A percentile compares a stretch with the other conserved stretches of the same genome.
These are phyloP conservation scores for Vollenhovia emeryi DNA, from an alignment of 1,140 invertebrate species.

Conservation along the genomic window DNA sequence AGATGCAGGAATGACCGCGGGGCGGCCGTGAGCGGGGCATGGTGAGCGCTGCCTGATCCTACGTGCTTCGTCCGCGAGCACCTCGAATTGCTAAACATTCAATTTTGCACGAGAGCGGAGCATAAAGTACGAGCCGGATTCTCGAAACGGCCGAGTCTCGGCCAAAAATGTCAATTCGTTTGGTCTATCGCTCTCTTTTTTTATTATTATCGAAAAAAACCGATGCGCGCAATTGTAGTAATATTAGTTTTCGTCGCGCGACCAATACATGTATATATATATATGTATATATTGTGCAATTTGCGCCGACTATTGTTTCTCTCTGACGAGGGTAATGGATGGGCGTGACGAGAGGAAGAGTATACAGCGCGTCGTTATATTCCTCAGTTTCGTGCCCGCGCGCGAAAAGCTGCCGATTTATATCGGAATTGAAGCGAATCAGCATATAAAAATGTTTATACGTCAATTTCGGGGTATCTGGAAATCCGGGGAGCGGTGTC, in stretches of 20 bases:
- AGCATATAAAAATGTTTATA: slow-evolving; percentile 39
- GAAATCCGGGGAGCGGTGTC: slow-evolving; percentile 11
- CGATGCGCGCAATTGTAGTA: not conserved
- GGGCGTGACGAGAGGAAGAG: not conserved
- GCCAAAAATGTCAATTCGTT: slow-evolving; percentile 37
- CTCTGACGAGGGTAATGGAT: slow-evolving; percentile 41
- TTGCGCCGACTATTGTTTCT: slow-evolving; percentile 23
- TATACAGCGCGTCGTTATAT: not conserved
- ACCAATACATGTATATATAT: too few relatives aligned
- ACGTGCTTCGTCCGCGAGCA: not conserved
- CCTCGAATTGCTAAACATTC: slow-evolving; percentile 39
- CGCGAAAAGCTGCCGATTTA: slow-evolving; percentile 34
- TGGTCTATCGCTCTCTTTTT: not conserved
- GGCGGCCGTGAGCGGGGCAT: not conserved
- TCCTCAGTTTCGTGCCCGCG: not conserved
- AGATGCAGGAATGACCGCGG: slow-evolving; percentile 17
- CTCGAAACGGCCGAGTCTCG: not conserved
- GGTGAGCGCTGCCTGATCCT: not conserved
- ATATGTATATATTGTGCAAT: too few relatives aligned
- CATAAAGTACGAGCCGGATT: slow-evolving; percentile 14
- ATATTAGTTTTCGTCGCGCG: slow-evolving; percentile 29
- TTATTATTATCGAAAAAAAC: slow-evolving; percentile 22
- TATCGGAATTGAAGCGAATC: slow-evolving; percentile 40
- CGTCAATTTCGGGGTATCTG: slow-evolving; percentile 34
- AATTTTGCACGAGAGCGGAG: slow-evolving; percentile 16